Percentiles rank a stretch among this genome's conserved stretches.
Evolutionary conservation across 2,797 vertebrate genomes (phyloP).

Genomic region (Champsocephalus gunnari): DNA sequence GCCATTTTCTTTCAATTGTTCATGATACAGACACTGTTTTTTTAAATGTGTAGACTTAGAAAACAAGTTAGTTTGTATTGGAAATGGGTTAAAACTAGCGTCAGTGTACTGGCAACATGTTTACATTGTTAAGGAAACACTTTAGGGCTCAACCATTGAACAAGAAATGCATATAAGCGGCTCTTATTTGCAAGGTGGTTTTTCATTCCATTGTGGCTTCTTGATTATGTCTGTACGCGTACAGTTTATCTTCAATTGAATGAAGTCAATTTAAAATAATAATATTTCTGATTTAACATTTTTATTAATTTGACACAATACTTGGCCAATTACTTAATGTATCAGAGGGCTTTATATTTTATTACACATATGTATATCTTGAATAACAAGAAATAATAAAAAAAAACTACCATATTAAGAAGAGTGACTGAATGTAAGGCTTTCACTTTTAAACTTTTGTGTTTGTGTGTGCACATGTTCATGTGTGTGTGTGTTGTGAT

Average conservation of each 20-base stretch:
- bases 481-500: conserved; percentile 32
- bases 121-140: neutral
- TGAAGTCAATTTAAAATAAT: neutral
- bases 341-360: neutral
- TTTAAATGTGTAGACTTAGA: neutral
- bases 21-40: no score
- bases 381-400: no score
- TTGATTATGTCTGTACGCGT: no score
- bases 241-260: neutral
- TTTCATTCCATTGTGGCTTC: no score
- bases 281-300: neutral
- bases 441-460: conserved; percentile 10
- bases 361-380: no score
- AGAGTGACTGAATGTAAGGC: neutral
- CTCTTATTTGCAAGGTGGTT: neutral
- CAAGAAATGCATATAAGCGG: neutral
- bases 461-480: conserved; percentile 17
- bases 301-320: neutral
- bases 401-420: neutral
- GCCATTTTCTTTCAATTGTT: no score
- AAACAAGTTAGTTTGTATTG: neutral
- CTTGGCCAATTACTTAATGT: neutral
- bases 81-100: neutral
- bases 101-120: neutral
- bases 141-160: neutral